Evolutionary conservation across 2,113 vertebrate species (phyloP).

Genomic region (Aviceda subcristata): DNA sequence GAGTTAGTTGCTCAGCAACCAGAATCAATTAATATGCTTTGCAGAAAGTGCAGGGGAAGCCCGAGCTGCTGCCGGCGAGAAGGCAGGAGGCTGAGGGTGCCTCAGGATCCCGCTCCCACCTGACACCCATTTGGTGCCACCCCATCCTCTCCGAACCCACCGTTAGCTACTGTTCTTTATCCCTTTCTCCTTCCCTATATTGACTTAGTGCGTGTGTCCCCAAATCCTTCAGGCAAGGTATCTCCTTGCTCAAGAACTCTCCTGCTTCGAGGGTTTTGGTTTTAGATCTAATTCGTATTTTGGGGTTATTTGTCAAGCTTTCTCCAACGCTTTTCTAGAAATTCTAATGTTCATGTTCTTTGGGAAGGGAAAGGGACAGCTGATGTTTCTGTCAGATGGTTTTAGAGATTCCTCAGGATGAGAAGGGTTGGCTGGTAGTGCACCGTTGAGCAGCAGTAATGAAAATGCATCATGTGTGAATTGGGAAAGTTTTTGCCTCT

Average conservation of each 20-base stretch:
- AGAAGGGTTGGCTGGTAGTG: background rate
- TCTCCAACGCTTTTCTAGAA: background rate
- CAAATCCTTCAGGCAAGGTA: background rate
- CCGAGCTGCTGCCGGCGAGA: conserved; percentile 51
- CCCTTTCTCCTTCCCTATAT: background rate
- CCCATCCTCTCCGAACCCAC: background rate
- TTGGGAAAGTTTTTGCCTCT: conserved; percentile 67
- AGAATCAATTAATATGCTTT: conserved; percentile 84
- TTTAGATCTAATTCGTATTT: background rate
- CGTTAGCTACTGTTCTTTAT: background rate
- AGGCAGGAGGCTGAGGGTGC: conserved; percentile 40
- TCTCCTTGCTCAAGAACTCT: background rate
- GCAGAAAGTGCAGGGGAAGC: conserved; percentile 77
- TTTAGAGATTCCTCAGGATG: background rate
- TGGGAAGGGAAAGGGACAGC: background rate
- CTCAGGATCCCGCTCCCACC: conserved; percentile 1
- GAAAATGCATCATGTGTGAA: conserved; percentile 59
- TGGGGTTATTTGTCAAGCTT: background rate
- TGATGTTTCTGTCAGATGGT: background rate
- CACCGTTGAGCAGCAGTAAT: background rate
- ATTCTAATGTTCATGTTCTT: background rate
- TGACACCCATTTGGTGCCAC: background rate
- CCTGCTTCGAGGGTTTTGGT: background rate
- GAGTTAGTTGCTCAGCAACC: conserved; percentile 90
- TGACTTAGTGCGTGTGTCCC: background rate